A percentile compares a stretch with the other conserved stretches of the same genome.
These are phyloP conservation scores for Tenualosa ilisha DNA, from an alignment of 2,797 vertebrate species.

Conservation along the genomic window DNA sequence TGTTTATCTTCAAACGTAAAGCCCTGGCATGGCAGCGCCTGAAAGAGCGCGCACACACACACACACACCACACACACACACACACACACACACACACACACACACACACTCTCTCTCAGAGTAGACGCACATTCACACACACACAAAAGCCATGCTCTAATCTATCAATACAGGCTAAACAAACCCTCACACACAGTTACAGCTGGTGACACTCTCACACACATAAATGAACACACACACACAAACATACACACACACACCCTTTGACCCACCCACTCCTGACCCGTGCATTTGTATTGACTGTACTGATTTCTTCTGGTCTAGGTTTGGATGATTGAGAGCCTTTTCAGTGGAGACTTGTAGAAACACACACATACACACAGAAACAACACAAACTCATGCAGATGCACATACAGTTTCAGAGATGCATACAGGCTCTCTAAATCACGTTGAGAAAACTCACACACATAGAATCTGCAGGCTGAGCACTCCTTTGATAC, in stretches of 20 bases:
- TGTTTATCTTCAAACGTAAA: conserved; percentile 75
- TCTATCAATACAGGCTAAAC: conserved; percentile 3
- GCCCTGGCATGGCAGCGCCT: conserved; percentile 60
- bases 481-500: neutral
- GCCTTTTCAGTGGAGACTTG: no score
- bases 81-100: conserved; percentile 19
- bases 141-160: neutral
- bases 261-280: neutral
- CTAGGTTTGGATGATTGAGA: no score
- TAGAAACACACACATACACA: no score
- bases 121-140: neutral
- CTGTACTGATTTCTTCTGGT: no score
- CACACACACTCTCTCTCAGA: neutral
- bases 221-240: neutral
- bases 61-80: conserved; percentile 33
- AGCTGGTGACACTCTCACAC: no score
- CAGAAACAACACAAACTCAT: no score
- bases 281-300: no score
- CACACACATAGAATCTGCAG: no score
- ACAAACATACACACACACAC: neutral
- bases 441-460: no score
- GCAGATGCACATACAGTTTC: no score
- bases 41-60: conserved; percentile 55
- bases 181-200: neutral
- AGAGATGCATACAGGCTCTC: neutral